Conservation (phyloP, 2,888 invertebrate species). For the Hedychridium roseum region DNA sequence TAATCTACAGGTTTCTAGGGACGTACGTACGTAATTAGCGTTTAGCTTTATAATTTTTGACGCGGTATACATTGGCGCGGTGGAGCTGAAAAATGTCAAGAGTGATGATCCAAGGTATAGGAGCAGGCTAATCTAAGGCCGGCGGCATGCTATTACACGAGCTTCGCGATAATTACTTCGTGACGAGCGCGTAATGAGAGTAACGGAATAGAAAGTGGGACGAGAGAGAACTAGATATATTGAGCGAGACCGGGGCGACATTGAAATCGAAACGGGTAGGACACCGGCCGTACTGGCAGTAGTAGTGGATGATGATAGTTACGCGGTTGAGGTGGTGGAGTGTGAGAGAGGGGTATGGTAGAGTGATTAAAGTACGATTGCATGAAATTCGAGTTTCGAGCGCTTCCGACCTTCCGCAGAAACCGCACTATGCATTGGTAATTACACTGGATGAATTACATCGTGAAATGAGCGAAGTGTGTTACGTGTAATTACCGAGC, state of each 20-base stretch:
- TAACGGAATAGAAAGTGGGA: conserved; percentile 3
- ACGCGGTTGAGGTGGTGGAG: no score
- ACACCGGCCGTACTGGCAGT: conserved; percentile 1
- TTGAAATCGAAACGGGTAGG: conserved; percentile 44
- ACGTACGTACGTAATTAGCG: no score
- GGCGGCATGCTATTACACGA: no score
- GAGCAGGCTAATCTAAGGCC: no score
- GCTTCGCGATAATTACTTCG: not conserved
- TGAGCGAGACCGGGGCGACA: conserved; percentile 41
- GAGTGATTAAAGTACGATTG: conserved; percentile 11
- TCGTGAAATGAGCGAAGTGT: conserved; percentile 54
- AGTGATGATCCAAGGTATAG: no score
- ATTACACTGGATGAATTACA: conserved; percentile 56
- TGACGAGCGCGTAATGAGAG: no score
- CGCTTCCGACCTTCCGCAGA: conserved; percentile 41
- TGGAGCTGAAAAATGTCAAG: no score
- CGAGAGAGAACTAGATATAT: conserved; percentile 11
- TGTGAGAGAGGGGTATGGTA: not conserved
- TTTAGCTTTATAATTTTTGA: no score
- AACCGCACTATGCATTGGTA: conserved; percentile 55
- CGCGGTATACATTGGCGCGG: no score
- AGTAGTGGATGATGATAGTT: no score
- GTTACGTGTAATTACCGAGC: conserved; percentile 57
- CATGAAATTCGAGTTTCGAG: conserved; percentile 47
- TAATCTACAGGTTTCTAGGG: no score